Evolutionary conservation across 2,888 invertebrate genomes (phyloP).

Genomic region (Hoplodrina blanda): DNA sequence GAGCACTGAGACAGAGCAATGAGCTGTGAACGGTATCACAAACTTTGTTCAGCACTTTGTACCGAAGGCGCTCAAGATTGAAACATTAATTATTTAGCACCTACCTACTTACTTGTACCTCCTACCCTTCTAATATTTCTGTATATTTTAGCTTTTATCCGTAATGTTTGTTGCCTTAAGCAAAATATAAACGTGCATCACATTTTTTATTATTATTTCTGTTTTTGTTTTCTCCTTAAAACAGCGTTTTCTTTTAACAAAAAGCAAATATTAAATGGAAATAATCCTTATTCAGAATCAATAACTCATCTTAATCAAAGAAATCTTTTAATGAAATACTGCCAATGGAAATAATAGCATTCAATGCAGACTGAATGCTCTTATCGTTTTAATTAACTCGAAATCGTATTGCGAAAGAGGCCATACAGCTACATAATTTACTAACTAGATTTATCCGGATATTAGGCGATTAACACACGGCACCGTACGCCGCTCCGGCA

Average conservation of each 20-base stretch:
- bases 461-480: too few relatives aligned
- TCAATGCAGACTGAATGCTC: slow-evolving; percentile 9
- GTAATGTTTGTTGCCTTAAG: background rate
- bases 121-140: slow-evolving; percentile 5
- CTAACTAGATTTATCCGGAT: background rate
- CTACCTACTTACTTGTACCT: slow-evolving; percentile 15
- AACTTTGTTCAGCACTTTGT: slow-evolving; percentile 55
- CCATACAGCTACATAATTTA: slow-evolving; percentile 11
- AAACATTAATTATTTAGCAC: slow-evolving; percentile 63
- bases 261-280: background rate
- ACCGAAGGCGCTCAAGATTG: slow-evolving; percentile 49
- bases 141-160: slow-evolving; percentile 12
- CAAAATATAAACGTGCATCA: too few relatives aligned
- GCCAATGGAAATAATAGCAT: slow-evolving; percentile 6
- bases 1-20: slow-evolving; percentile 43
- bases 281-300: background rate
- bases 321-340: slow-evolving; percentile 22
- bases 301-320: background rate
- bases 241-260: too few relatives aligned
- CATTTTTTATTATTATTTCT: too few relatives aligned
- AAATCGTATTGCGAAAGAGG: background rate
- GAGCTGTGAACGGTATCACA: slow-evolving; percentile 46
- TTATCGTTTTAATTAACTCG: slow-evolving; percentile 16
- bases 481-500: too few relatives aligned
- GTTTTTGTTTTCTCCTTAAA: too few relatives aligned